Evolutionary conservation across 2,888 invertebrate genomes (phyloP), one percentile per base, ranked within the genome.

Genomic region (Helicoverpa assulta): DNA sequence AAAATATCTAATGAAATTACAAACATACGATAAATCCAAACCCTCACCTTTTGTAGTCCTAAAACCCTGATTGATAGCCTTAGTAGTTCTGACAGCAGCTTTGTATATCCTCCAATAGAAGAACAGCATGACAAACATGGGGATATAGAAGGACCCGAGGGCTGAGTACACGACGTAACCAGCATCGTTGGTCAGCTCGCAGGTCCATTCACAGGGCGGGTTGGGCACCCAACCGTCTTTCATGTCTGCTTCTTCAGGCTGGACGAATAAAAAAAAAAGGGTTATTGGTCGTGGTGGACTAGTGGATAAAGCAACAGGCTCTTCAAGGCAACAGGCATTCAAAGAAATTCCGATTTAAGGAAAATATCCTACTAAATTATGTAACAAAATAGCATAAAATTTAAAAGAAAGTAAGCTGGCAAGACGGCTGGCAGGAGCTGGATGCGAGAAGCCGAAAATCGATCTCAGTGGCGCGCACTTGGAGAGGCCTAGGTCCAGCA

Each of bases 91-190:
- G 16, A 98, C 98, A 37, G 99, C 99, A 5, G 99, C 99, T 81
- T 98, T 97, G 95, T 99, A 99, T 85, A 99, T 99, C 85, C 98
- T 96, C 98, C 99, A 99, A 93, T 99, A 99, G 96, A 99, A 99
- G 96, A 99, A 99, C 86, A 99, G 96, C 98, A 99, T 99, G 82
- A 99, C 98, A 86, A 99, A 97, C 99, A 99, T 99, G 52, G 99
- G 99, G 87, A 99, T 98, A 95, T 98, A 99, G 97, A 99, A 99
- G 78, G 99, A 99, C n/a, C 99, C 99, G 29, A 99, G 96, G 0
- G 99, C 99, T 5, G 99, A 99, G 95, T 99, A 99, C 66, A 99
- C 98, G 67, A 99, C 99, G 96, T 99, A 99, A 64, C 99, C 99
- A 57, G 98, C 98, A 91, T 99, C 99, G 94, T 98, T 98, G 88